phyloP scores from a whole-genome alignment of 2,888 invertebrate genomes.

The Temnothorax rugatulus region DNA sequence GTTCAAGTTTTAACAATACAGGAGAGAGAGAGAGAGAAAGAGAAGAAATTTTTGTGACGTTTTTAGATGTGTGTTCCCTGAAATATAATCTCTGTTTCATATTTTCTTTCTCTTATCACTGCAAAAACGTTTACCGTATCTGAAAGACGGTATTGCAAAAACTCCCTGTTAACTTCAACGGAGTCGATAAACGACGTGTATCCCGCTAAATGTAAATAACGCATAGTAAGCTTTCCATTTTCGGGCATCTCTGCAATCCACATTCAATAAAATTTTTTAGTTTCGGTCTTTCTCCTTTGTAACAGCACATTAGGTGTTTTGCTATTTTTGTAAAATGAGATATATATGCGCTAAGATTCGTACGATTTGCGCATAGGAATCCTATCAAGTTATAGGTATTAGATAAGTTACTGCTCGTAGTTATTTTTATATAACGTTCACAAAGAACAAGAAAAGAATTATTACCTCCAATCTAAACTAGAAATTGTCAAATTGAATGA shows the following conservation, averaged over 20 bases:
- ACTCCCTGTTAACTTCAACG: neutral
- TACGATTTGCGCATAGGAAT: conserved; percentile 72
- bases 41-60: too few species aligned
- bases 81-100: too few species aligned
- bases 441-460: conserved; percentile 62
- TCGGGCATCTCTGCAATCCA: neutral
- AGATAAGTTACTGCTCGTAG: conserved; percentile 75
- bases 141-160: too few species aligned
- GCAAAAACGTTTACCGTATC: too few species aligned
- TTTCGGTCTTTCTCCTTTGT: conserved; percentile 23
- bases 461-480: conserved; percentile 63
- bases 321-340: neutral
- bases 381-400: conserved; percentile 79
- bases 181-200: neutral
- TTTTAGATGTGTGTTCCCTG: too few species aligned
- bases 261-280: neutral
- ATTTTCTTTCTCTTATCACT: too few species aligned
- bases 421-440: conserved; percentile 79
- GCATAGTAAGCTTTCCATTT: too few species aligned
- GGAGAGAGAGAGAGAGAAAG: too few species aligned
- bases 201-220: neutral
- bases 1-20: too few species aligned
- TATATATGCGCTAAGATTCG: neutral
- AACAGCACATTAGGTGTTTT: neutral
- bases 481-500: conserved; percentile 61